Evolutionary conservation across 2,888 invertebrate genomes (phyloP).

Genomic region (Arctia plantaginis): DNA sequence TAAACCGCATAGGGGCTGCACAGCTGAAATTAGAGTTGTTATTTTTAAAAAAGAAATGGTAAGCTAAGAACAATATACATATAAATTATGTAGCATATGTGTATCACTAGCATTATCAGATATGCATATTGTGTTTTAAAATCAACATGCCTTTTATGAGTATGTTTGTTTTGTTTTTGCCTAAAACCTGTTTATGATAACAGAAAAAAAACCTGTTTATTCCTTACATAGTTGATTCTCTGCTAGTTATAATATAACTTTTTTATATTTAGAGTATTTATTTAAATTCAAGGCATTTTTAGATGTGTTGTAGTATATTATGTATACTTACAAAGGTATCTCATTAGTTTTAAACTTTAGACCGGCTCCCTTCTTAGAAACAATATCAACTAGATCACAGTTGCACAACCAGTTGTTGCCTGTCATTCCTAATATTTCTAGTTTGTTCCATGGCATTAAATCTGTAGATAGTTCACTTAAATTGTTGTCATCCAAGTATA

Average conservation of each 20-base stretch:
- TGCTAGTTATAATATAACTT: background rate
- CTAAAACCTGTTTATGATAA: slow-evolving; percentile 18
- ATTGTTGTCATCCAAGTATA: slow-evolving; percentile 88
- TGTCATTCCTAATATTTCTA: slow-evolving; percentile 85
- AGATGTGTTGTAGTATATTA: background rate
- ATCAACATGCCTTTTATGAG: slow-evolving; percentile 3
- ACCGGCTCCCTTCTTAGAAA: slow-evolving; percentile 74
- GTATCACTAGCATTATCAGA: slow-evolving; percentile 25
- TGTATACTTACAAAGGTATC: slow-evolving; percentile 75
- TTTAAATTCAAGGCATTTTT: background rate
- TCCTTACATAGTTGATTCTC: background rate
- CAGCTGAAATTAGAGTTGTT: slow-evolving; percentile 68
- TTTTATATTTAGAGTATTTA: background rate
- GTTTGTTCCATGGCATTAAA: slow-evolving; percentile 84
- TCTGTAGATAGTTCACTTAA: slow-evolving; percentile 84
- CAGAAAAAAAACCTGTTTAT: slow-evolving; percentile 1
- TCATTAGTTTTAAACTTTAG: slow-evolving; percentile 73
- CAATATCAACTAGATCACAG: slow-evolving; percentile 83
- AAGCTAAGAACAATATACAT: background rate
- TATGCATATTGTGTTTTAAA: slow-evolving; percentile 15
- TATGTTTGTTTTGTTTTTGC: slow-evolving; percentile 3
- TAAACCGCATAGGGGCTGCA: slow-evolving; percentile 78
- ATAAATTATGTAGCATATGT: background rate
- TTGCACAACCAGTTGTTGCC: slow-evolving; percentile 90
- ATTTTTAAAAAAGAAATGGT: background rate